Evolutionary conservation across 2,113 vertebrate genomes (phyloP).

Genomic region (Axis porcinus): DNA sequence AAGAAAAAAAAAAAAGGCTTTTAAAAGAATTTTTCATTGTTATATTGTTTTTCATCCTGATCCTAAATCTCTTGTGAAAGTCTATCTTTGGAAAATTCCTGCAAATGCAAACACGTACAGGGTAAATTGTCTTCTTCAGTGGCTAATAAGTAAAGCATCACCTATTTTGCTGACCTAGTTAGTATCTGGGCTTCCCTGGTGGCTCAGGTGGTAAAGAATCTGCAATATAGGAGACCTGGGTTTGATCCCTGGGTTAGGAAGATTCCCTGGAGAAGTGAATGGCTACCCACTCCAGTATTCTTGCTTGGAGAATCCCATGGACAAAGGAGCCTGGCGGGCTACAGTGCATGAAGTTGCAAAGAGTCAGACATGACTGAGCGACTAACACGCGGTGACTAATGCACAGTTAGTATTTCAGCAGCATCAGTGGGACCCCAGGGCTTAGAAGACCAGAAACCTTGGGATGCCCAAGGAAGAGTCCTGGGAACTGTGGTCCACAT

Average conservation of each 20-base stretch:
- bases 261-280: background rate
- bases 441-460: background rate
- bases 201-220: background rate
- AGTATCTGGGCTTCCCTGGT: background rate
- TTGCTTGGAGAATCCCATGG: background rate
- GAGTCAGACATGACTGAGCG: background rate
- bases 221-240: background rate
- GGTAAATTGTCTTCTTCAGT: background rate
- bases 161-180: background rate
- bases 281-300: background rate
- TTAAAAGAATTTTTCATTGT: background rate
- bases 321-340: background rate
- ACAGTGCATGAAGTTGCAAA: background rate
- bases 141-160: background rate
- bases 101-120: background rate
- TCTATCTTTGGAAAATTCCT: background rate
- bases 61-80: background rate
- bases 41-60: background rate
- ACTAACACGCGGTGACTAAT: rapidly evolving
- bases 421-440: background rate
- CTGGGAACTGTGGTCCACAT: background rate
- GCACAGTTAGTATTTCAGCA: background rate
- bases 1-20: background rate
- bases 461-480: background rate
- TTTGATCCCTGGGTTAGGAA: background rate